These are phyloP conservation scores for Rhyacichthys aspro DNA, from an alignment of 2,797 vertebrate species.

Conservation along the genomic window DNA sequence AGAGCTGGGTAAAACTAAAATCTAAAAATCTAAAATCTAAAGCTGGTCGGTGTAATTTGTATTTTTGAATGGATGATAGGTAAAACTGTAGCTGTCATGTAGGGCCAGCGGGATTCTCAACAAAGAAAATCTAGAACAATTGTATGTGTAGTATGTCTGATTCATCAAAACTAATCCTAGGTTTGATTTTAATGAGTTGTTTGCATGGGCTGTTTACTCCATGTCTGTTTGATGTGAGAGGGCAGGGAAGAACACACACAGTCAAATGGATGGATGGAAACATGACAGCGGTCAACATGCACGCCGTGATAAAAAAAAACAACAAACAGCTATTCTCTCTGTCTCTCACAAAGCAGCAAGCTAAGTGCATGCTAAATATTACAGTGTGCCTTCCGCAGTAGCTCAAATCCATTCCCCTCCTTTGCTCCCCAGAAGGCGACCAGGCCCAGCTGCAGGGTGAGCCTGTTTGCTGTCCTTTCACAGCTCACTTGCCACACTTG, in stretches of 20 bases:
- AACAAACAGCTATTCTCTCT: conserved; percentile 6
- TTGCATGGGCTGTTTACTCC: conserved; percentile 12
- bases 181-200: conserved; percentile 20
- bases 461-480: conserved; percentile 57
- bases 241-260: not conserved
- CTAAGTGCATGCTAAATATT: conserved; percentile 53
- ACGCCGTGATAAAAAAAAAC: conserved; percentile 31
- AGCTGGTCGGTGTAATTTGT: too few species aligned
- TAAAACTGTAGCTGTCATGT: too few species aligned
- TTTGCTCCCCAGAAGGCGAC: conserved; percentile 33
- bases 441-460: conserved; percentile 42
- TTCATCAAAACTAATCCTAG: too few species aligned
- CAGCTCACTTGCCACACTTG: conserved; percentile 67
- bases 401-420: conserved; percentile 30
- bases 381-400: conserved; percentile 43
- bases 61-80: too few species aligned
- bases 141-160: not conserved
- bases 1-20: too few species aligned
- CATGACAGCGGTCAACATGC: conserved; percentile 34
- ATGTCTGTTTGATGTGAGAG: conserved; percentile 7
- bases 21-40: too few species aligned
- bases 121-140: too few species aligned
- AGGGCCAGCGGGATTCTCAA: too few species aligned
- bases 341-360: conserved; percentile 29
- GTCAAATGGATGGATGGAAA: conserved; percentile 28